Evolutionary conservation across 2,797 vertebrate species (phyloP).

Genomic region (Caiman crocodilus): DNA sequence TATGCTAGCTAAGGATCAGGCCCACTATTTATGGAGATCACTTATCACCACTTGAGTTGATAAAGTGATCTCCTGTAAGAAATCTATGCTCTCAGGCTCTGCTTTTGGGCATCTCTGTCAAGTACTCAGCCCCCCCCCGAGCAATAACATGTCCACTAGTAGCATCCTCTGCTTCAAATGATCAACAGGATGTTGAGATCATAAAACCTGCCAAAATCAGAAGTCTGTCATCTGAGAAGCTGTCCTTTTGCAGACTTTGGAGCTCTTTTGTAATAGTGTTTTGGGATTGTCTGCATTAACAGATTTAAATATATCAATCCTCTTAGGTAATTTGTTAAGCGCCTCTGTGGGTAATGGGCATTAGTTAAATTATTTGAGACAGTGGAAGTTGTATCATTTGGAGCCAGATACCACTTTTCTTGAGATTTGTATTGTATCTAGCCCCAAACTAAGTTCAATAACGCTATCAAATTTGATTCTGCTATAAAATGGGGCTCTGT

Average conservation of each 20-base stretch:
- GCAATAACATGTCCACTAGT: neutral
- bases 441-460: slow-evolving; percentile 38
- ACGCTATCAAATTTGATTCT: slow-evolving; percentile 36
- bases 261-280: slow-evolving; percentile 7
- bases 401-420: slow-evolving; percentile 48
- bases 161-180: neutral
- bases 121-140: neutral
- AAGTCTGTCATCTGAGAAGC: neutral
- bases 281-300: slow-evolving; percentile 16
- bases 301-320: slow-evolving; percentile 57
- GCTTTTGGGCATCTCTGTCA: neutral
- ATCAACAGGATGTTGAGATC: neutral
- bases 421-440: slow-evolving; percentile 40
- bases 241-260: slow-evolving; percentile 12
- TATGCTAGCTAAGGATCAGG: neutral
- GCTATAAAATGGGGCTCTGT: slow-evolving; percentile 42
- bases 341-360: slow-evolving; percentile 22
- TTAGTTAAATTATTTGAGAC: slow-evolving; percentile 59
- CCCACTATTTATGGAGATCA: neutral
- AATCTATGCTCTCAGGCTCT: neutral
- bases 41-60: neutral
- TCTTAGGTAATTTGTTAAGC: slow-evolving; percentile 43
- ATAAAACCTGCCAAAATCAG: neutral
- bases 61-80: neutral
- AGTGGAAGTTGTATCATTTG: slow-evolving; percentile 40